phyloP scores from a whole-genome alignment of 2,888 invertebrate genomes.

The Neocrepidodera transversa region DNA sequence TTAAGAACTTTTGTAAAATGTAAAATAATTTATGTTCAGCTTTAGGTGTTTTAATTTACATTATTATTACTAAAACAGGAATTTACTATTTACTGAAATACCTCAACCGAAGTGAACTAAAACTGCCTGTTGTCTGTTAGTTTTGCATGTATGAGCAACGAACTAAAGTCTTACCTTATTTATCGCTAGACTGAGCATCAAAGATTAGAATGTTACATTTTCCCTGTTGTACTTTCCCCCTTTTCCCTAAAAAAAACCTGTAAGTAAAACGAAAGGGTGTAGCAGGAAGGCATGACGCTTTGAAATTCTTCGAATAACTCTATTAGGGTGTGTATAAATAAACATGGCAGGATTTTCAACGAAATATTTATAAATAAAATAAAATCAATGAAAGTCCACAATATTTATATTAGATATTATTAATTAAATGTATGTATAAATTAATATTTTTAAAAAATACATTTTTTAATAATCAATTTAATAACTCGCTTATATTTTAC shows the following conservation, averaged over 20 bases:
- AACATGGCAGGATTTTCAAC: no score
- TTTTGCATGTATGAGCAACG: conserved; percentile 14
- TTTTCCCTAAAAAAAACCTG: neutral
- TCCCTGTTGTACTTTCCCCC: neutral
- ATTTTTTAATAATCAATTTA: no score
- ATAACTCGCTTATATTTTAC: no score
- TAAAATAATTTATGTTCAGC: no score
- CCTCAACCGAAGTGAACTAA: neutral
- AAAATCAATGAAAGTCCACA: no score
- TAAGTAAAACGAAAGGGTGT: neutral
- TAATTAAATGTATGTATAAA: no score
- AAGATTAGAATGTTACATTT: conserved; percentile 9
- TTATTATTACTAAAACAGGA: no score
- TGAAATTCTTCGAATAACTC: conserved; percentile 11
- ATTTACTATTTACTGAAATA: conserved; percentile 2
- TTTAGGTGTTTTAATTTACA: no score
- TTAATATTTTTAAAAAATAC: no score
- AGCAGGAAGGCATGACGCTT: neutral
- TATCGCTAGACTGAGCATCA: conserved; percentile 6
- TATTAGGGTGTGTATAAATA: neutral
- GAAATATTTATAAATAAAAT: no score
- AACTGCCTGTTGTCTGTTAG: conserved; percentile 13
- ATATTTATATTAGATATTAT: no score
- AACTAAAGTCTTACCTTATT: conserved; percentile 14
- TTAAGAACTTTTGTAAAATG: no score